A percentile compares a stretch with the other conserved stretches of the same genome.
phyloP scores from a whole-genome alignment of 2,113 vertebrate genomes.

The Struthio camelus region DNA sequence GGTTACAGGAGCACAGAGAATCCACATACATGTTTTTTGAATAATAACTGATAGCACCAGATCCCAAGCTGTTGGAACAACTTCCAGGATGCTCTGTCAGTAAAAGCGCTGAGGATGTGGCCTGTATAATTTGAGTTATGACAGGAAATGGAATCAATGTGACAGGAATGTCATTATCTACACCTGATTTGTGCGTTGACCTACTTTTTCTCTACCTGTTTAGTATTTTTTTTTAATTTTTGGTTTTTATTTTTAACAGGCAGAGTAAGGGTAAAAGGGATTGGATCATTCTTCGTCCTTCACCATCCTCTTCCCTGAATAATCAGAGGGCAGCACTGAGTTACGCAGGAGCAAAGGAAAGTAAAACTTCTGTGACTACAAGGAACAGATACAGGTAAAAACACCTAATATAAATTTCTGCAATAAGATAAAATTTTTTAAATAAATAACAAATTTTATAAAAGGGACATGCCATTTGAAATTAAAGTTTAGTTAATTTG shows the following conservation, averaged over 20 bases:
- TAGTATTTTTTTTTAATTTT: not conserved
- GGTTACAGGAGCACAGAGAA: not conserved
- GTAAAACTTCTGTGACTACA: not conserved
- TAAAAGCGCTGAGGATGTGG: not conserved
- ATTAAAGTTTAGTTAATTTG: constrained; percentile 63
- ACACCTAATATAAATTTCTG: not conserved
- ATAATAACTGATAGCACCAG: not conserved
- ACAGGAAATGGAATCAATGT: not conserved
- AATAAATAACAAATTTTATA: constrained; percentile 42
- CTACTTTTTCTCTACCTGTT: not conserved
- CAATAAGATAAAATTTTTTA: constrained; percentile 35
- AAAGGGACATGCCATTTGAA: constrained; percentile 46
- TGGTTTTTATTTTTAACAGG: not conserved
- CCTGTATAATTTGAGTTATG: not conserved
- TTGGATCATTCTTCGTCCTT: not conserved
- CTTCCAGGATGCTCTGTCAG: not conserved
- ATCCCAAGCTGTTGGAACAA: not conserved
- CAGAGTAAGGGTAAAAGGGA: not conserved
- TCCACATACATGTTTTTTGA: not conserved
- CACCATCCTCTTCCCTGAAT: not conserved
- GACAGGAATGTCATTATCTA: not conserved
- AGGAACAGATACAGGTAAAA: constrained; percentile 31
- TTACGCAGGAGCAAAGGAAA: not conserved
- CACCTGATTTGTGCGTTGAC: not conserved
- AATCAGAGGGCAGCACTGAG: not conserved